Evolutionary conservation across 2,888 invertebrate genomes (phyloP), one percentile per base, ranked within the genome.

Genomic region (Pandemis cinnamomeana): DNA sequence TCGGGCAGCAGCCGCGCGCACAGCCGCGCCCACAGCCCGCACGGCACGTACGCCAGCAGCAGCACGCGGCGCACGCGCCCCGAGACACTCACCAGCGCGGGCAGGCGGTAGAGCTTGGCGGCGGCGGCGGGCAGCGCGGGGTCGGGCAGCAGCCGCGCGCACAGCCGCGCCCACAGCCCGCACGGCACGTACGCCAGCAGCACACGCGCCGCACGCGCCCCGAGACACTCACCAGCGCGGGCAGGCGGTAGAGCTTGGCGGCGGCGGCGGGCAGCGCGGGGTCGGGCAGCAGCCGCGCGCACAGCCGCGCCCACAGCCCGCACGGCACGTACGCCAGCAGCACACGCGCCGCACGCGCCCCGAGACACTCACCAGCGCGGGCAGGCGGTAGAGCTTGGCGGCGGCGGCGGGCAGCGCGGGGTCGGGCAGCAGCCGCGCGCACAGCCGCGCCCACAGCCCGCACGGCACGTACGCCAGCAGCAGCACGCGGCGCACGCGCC

Each of bases 151-250:
- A 99, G 96, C n/a, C 99, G 93, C 0, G 99, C 98, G 77, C 98
- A 97, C 36, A 99, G 95, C 1, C 99, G 95, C 0, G 99, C 97
- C 99, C 99, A 99, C 93, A 99, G 99, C 0, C 99, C 99, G 78
- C 98, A 97, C 0, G 99, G 99, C 86, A 99, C 98, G 92, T 99
- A 99, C 0, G 99, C 98, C 96, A 99, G 97, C 10, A 99, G 95
- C 13, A 99, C 71, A 99, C 94, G 0, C 98, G 95, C 0, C 96
- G 95, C 62, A 97, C 93, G 62, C 95, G 95, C 70, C 95, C 95
- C 7, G 94, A 20, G 20, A 20, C 20, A 20, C 15, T 53, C 15
- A 53, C 96, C 89, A 97, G 97, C 83, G 96, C 95, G 0, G 97
- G 96, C 10, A 96, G 92, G 8, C 95, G 93, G 83, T 98, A 97